Percentiles rank a stretch among this genome's conserved stretches.
phyloP scores from a whole-genome alignment of 2,113 vertebrate species.

The Aix galericulata region DNA sequence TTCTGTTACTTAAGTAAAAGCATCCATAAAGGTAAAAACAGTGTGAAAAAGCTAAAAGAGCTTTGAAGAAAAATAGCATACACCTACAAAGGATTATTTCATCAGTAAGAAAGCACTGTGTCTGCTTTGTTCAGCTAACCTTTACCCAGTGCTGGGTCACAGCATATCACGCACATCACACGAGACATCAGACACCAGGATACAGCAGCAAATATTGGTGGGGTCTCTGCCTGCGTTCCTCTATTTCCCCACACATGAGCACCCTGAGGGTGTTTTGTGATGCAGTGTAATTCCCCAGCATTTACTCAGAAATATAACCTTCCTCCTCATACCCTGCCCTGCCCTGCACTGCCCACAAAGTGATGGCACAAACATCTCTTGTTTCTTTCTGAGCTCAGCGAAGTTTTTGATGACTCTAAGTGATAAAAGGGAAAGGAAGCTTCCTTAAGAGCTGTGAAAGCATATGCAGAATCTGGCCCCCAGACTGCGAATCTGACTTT shows the following conservation, averaged over 20 bases:
- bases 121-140: background rate
- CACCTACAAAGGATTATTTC: background rate
- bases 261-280: background rate
- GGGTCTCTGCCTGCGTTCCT: background rate
- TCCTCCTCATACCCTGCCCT: background rate
- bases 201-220: background rate
- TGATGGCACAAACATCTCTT: background rate
- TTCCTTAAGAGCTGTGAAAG: background rate
- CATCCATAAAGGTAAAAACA: background rate
- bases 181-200: background rate
- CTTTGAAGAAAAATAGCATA: background rate
- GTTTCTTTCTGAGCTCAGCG: background rate
- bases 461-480: background rate
- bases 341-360: background rate
- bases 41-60: constrained; percentile 9
- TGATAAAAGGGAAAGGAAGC: background rate
- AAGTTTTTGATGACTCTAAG: background rate
- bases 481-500: background rate
- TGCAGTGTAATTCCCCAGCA: background rate
- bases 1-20: constrained; percentile 1
- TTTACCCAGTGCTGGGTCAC: background rate
- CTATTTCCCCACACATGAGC: background rate
- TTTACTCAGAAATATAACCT: background rate
- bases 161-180: background rate
- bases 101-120: background rate